A percentile compares a stretch with the other conserved stretches of the same genome.
Evolutionary conservation across 1,140 invertebrate genomes (phyloP).

Genomic region (Caenorhabditis briggsae): DNA sequence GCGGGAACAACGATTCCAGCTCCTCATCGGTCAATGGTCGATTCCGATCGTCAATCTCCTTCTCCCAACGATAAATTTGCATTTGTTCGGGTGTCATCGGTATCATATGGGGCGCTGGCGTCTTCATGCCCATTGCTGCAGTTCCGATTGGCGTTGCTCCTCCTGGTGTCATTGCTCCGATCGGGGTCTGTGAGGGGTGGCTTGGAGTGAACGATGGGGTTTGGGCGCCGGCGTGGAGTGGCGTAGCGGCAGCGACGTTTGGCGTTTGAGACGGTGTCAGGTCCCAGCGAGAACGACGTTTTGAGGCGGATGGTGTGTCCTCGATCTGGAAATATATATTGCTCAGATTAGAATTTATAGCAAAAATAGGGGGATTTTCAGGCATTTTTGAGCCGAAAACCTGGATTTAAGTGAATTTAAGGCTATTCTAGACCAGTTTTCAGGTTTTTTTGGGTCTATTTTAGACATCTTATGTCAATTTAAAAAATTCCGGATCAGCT

Average conservation of each 20-base stretch:
- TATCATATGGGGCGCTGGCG: slow-evolving; percentile 86
- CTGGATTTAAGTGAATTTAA: no score
- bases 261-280: slow-evolving; percentile 86
- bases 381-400: no score
- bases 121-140: slow-evolving; percentile 97
- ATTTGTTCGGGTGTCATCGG: slow-evolving; percentile 99
- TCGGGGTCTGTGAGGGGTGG: slow-evolving; percentile 74
- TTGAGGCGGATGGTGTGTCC: slow-evolving; percentile 90
- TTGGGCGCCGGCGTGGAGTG: slow-evolving; percentile 67
- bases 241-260: slow-evolving; percentile 69
- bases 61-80: slow-evolving; percentile 85
- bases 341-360: no score
- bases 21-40: slow-evolving; percentile 95
- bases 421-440: no score
- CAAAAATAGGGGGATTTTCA: no score
- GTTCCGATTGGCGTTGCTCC: slow-evolving; percentile 91
- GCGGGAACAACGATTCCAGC: slow-evolving; percentile 94
- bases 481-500: no score
- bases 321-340: slow-evolving; percentile 13
- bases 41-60: slow-evolving; percentile 98
- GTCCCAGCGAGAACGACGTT: slow-evolving; percentile 94
- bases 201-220: slow-evolving; percentile 72
- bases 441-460: no score
- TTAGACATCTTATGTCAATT: no score
- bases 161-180: slow-evolving; percentile 82